These are phyloP conservation scores for Toxotes lorentzi DNA, from an alignment of 2,797 vertebrate species.

Conservation along the genomic window DNA sequence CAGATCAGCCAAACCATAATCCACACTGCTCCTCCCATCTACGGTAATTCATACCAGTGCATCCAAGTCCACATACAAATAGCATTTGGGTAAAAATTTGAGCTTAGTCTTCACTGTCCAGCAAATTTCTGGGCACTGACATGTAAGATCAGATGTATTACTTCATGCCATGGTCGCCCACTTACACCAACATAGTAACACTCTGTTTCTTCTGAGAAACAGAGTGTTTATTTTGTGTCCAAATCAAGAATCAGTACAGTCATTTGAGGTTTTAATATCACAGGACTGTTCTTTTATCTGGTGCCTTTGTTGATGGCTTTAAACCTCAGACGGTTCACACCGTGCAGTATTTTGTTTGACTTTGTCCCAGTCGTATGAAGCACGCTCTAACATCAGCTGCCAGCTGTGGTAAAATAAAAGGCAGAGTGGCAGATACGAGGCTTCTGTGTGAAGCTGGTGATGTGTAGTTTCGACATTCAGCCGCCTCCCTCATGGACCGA, in stretches of 20 bases:
- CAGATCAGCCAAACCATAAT: constrained; percentile 62
- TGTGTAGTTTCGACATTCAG: constrained; percentile 50
- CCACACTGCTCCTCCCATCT: constrained; percentile 42
- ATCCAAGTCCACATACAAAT: constrained; percentile 35
- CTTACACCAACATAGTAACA: constrained; percentile 18
- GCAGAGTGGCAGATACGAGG: constrained; percentile 27
- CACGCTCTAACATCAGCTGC: not conserved
- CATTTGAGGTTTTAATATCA: constrained; percentile 26
- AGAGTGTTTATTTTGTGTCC: not conserved
- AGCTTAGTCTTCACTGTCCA: constrained; percentile 20
- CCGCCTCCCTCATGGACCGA: constrained; percentile 29
- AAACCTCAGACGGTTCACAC: constrained; percentile 2
- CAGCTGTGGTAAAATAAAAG: constrained; percentile 42
- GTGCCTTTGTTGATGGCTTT: not conserved
- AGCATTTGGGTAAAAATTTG: constrained; percentile 4
- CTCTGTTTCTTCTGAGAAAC: not conserved
- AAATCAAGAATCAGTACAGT: not conserved
- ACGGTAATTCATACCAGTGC: constrained; percentile 42
- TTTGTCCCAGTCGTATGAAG: constrained; percentile 17
- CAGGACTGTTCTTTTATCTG: not conserved
- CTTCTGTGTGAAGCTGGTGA: constrained; percentile 49
- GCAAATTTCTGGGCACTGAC: not conserved
- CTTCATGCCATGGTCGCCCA: not conserved
- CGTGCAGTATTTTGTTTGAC: constrained; percentile 20
- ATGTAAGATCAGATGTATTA: not conserved